Percentiles rank a stretch among this genome's conserved stretches.
These are phyloP conservation scores for Esox masquinongy DNA, from an alignment of 2,797 vertebrate genomes.

Conservation along the genomic window DNA sequence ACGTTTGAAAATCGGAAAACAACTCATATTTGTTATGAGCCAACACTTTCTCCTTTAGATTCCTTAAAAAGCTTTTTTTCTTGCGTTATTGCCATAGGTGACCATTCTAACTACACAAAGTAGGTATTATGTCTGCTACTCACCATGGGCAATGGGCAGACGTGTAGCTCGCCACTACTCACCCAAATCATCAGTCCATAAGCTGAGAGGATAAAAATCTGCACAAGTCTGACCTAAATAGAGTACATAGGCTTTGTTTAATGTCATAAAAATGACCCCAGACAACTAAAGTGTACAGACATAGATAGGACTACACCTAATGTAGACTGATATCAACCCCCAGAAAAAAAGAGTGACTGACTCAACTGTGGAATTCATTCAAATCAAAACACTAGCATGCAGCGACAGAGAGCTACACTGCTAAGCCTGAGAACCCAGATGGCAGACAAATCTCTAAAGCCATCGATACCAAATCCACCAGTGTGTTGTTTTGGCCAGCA, in stretches of 20 bases:
- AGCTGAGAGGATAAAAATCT: not conserved
- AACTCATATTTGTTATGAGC: conserved; percentile 40
- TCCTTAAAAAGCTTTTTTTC: conserved; percentile 43
- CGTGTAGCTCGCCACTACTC: conserved; percentile 46
- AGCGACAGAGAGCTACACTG: not conserved
- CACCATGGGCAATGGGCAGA: conserved; percentile 6
- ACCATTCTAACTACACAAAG: conserved; percentile 61
- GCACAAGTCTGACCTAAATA: conserved; percentile 48
- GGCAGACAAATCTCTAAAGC: not conserved
- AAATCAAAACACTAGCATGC: not conserved
- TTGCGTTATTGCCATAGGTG: conserved; percentile 42
- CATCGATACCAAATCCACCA: not conserved
- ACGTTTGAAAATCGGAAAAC: conserved; percentile 19
- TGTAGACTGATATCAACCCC: not conserved
- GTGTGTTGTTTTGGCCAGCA: not conserved
- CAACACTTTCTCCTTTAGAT: conserved; percentile 60
- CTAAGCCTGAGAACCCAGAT: not conserved
- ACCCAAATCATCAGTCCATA: conserved; percentile 43
- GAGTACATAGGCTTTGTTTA: conserved; percentile 30
- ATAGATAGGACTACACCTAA: conserved; percentile 16
- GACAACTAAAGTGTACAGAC: conserved; percentile 15
- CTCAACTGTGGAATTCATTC: not conserved
- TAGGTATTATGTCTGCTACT: conserved; percentile 55
- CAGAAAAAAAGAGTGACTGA: not conserved
- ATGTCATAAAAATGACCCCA: conserved; percentile 42